A percentile compares a stretch with the other conserved stretches of the same genome.
Evolutionary conservation across 2,113 vertebrate species (phyloP).

Genomic region (Rhombomys opimus): DNA sequence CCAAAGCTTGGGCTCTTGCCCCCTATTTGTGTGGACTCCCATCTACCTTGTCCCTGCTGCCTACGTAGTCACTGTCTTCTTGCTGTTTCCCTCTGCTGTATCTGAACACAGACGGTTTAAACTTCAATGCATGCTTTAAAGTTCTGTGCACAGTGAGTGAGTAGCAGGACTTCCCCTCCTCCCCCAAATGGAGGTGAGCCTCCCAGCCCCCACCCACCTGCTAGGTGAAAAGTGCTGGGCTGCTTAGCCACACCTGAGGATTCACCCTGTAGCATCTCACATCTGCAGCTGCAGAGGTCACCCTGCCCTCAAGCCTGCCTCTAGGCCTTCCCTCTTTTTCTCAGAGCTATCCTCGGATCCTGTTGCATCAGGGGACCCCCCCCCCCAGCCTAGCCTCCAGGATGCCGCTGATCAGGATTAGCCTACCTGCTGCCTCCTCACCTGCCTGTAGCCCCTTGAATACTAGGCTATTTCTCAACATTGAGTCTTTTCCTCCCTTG

Average conservation of each 20-base stretch:
- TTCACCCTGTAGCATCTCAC: neutral
- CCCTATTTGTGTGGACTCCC: neutral
- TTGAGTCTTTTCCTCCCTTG: neutral
- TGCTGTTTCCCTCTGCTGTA: rapidly evolving
- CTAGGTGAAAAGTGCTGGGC: neutral
- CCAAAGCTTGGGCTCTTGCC: neutral
- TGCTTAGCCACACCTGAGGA: neutral
- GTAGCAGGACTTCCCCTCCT: neutral
- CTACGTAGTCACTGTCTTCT: neutral
- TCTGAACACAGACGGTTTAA: neutral
- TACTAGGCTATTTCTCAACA: neutral
- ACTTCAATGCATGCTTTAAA: neutral
- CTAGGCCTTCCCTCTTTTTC: neutral
- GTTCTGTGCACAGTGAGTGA: neutral
- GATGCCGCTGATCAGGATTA: neutral
- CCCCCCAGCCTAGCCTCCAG: neutral
- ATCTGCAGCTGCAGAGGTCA: neutral
- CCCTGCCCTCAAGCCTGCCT: neutral
- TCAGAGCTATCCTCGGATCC: neutral
- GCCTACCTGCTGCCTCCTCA: neutral
- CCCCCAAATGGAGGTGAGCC: neutral
- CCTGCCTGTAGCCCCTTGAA: neutral
- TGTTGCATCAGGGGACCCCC: neutral
- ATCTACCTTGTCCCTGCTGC: neutral
- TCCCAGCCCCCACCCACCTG: too few species aligned